Evolutionary conservation across 2,797 vertebrate species (phyloP).

Genomic region (Fistularia tabacaria): DNA sequence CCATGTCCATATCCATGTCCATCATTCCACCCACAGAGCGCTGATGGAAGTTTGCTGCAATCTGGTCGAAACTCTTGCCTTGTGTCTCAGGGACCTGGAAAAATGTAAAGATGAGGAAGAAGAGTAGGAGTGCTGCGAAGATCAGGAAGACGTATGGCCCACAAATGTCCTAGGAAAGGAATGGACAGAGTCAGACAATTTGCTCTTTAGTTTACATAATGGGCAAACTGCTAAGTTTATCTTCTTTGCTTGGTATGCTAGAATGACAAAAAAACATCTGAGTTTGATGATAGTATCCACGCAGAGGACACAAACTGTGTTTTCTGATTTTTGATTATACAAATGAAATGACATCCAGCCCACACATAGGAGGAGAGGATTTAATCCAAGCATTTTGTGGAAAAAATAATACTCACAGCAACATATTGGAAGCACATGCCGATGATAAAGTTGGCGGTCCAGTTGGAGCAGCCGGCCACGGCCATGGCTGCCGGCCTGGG

Average conservation of each 20-base stretch:
- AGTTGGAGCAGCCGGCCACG: slow-evolving; percentile 85
- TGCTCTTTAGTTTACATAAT: too few relatives aligned
- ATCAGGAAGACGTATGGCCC: slow-evolving; percentile 90
- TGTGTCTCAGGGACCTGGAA: slow-evolving; percentile 87
- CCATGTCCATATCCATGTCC: slow-evolving; percentile 72
- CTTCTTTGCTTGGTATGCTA: not conserved
- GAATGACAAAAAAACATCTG: too few relatives aligned
- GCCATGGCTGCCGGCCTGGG: slow-evolving; percentile 89
- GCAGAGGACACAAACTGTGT: too few relatives aligned
- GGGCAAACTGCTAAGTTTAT: too few relatives aligned
- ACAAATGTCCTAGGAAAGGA: slow-evolving; percentile 59
- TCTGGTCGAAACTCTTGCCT: slow-evolving; percentile 90
- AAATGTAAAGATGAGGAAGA: slow-evolving; percentile 88
- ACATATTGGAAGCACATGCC: slow-evolving; percentile 89
- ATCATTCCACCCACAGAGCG: slow-evolving; percentile 71
- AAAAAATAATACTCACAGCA: slow-evolving; percentile 73
- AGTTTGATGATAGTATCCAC: too few relatives aligned
- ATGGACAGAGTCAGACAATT: not conserved
- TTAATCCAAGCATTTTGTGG: too few relatives aligned
- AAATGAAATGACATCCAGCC: too few relatives aligned
- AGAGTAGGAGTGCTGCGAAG: slow-evolving; percentile 82
- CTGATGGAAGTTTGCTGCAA: slow-evolving; percentile 76
- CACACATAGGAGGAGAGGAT: too few relatives aligned
- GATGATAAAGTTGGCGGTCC: slow-evolving; percentile 89
- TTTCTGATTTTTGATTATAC: too few relatives aligned